phyloP scores from a whole-genome alignment of 2,797 vertebrate species.

The Anniella stebbinsi region DNA sequence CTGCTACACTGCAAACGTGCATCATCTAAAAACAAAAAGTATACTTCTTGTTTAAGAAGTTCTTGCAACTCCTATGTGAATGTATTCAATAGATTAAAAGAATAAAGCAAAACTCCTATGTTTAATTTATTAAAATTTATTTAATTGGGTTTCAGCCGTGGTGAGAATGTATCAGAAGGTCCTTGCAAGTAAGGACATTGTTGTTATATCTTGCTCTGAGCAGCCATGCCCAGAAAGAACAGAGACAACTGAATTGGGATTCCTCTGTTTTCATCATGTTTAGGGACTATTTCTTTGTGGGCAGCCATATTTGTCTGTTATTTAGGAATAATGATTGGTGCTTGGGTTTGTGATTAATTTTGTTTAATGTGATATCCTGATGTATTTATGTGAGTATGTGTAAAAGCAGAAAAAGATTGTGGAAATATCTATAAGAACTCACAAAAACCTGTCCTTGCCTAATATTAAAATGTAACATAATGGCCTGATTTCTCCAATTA shows the following conservation, averaged over 20 bases:
- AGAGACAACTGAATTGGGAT: not conserved
- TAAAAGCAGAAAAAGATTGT: not conserved
- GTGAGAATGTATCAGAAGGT: not conserved
- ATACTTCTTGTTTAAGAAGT: no score
- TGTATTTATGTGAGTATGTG: not conserved
- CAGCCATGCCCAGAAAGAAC: not conserved
- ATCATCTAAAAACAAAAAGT: no score
- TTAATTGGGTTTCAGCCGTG: not conserved
- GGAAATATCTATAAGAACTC: not conserved
- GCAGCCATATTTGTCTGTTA: not conserved
- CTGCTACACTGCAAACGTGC: not conserved
- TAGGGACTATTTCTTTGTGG: not conserved
- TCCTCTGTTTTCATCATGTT: not conserved
- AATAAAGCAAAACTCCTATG: not conserved
- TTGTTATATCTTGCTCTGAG: no score
- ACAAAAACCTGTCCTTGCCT: not conserved
- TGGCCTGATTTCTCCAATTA: not conserved
- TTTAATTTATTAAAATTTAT: not conserved
- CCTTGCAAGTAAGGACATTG: not conserved
- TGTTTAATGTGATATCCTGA: not conserved
- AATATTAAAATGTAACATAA: not conserved
- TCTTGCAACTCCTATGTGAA: no score
- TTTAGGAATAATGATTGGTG: not conserved
- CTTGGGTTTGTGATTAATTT: not conserved
- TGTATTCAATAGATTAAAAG: not conserved